Conservation (phyloP, 1,140 invertebrate species). For the Drosophila sp. region DNA sequence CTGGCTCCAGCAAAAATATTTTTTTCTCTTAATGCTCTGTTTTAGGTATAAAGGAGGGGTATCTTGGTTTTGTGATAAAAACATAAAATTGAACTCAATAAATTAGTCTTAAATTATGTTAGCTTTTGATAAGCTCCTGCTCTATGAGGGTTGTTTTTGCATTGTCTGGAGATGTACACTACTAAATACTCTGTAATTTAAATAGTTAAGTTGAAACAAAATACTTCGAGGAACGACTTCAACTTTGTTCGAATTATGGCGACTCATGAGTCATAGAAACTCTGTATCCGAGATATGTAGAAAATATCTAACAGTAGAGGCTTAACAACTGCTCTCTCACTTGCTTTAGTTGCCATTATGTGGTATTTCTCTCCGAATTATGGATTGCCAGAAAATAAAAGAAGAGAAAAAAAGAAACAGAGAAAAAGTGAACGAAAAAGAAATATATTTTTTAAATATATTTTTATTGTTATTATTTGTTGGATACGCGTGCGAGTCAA, state of each 20-base stretch:
- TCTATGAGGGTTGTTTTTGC: background rate
- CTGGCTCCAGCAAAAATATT: background rate
- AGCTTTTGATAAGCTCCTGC: background rate
- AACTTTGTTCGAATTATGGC: too few relatives aligned
- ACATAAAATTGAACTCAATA: background rate
- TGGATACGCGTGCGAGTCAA: conserved; percentile 2
- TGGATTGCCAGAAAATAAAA: conserved; percentile 1
- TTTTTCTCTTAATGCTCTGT: background rate
- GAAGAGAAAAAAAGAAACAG: background rate
- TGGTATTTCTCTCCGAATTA: conserved; percentile 19
- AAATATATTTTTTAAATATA: conserved; percentile 22
- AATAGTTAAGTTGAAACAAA: too few relatives aligned
- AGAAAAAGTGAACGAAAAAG: background rate
- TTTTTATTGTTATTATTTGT: conserved; percentile 44
- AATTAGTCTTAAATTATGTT: background rate
- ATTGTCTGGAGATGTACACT: background rate
- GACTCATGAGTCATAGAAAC: too few relatives aligned
- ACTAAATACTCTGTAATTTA: too few relatives aligned
- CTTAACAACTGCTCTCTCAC: background rate
- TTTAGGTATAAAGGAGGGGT: background rate
- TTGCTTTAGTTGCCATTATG: conserved; percentile 26
- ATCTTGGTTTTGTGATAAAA: background rate
- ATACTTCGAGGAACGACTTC: too few relatives aligned
- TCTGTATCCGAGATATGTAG: background rate
- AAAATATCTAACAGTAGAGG: background rate